Evolutionary conservation across 2,888 invertebrate species (phyloP).

Genomic region (Phyllotreta striolata): DNA sequence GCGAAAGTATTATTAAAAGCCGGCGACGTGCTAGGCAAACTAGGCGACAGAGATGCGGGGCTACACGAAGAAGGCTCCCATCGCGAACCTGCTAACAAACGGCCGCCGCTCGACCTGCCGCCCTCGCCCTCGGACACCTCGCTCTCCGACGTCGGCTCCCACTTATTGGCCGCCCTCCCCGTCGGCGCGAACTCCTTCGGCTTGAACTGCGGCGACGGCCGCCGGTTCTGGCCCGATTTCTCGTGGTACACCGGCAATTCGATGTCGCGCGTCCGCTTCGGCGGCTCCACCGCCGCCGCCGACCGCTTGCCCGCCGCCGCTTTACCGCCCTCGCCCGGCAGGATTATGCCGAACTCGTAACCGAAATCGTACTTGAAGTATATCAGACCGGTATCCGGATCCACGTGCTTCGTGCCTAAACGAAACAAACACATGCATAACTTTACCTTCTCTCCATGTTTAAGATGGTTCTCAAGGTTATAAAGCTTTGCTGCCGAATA

Average conservation of each 20-base stretch:
- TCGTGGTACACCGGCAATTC: conserved; percentile 75
- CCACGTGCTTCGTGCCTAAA: conserved; percentile 77
- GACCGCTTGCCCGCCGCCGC: conserved; percentile 61
- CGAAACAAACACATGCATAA: conserved; percentile 33
- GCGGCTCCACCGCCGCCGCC: conserved; percentile 63
- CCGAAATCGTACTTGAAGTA: conserved; percentile 86
- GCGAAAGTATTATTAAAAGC: conserved; percentile 59
- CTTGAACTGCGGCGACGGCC: conserved; percentile 55
- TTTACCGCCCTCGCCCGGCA: conserved; percentile 68
- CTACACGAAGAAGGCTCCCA: conserved; percentile 65
- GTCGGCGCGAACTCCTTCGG: conserved; percentile 59
- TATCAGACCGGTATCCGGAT: conserved; percentile 78
- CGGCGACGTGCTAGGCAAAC: conserved; percentile 67
- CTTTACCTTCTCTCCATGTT: too few relatives aligned
- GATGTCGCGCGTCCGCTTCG: conserved; percentile 67
- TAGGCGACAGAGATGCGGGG: conserved; percentile 67
- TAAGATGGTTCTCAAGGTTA: too few relatives aligned
- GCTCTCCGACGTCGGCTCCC: conserved; percentile 71
- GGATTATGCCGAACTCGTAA: conserved; percentile 78
- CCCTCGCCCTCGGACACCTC: conserved; percentile 69
- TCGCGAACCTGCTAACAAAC: conserved; percentile 52
- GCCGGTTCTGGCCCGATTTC: conserved; percentile 55
- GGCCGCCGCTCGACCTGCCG: conserved; percentile 58
- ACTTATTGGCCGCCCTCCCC: conserved; percentile 65
- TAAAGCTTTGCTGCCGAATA: too few relatives aligned